A percentile compares a stretch with the other conserved stretches of the same genome.
phyloP scores from a whole-genome alignment of 2,113 vertebrate genomes.

The Halcyon senegalensis region DNA sequence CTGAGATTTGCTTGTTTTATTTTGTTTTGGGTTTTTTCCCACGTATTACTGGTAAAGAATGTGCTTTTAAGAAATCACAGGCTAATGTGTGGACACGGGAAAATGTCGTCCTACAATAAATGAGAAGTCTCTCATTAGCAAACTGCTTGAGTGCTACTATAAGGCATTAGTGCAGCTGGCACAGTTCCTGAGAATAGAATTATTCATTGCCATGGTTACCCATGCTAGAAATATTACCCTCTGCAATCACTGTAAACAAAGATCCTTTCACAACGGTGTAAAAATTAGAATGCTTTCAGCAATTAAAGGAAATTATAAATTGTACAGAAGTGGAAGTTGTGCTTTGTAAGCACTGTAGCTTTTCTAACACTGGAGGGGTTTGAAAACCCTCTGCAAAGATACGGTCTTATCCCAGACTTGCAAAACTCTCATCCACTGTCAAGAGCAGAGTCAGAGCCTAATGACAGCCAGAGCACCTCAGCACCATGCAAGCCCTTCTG shows the following conservation, averaged over 20 bases:
- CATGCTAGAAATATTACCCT: constrained; percentile 77
- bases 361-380: not conserved
- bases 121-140: constrained; percentile 71
- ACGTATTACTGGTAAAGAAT: not conserved
- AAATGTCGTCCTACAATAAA: constrained; percentile 48
- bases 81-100: not conserved
- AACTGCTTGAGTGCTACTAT: constrained; percentile 61
- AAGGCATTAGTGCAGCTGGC: constrained; percentile 73
- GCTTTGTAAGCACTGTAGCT: constrained; percentile 32
- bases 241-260: constrained; percentile 75
- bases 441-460: not conserved
- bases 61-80: constrained; percentile 42
- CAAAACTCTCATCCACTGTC: fast-evolving
- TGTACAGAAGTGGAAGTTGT: constrained; percentile 23
- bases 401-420: not conserved
- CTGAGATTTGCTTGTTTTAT: not conserved
- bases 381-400: not conserved
- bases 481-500: not conserved
- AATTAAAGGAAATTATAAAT: constrained; percentile 70
- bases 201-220: constrained; percentile 84
- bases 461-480: not conserved
- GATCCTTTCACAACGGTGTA: constrained; percentile 69
- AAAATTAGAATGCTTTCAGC: constrained; percentile 71
- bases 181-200: constrained; percentile 70
- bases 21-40: not conserved